A percentile compares a stretch with the other conserved stretches of the same genome.
Conservation (phyloP, 2,797 vertebrate species). For the Sandelia bainsii region DNA sequence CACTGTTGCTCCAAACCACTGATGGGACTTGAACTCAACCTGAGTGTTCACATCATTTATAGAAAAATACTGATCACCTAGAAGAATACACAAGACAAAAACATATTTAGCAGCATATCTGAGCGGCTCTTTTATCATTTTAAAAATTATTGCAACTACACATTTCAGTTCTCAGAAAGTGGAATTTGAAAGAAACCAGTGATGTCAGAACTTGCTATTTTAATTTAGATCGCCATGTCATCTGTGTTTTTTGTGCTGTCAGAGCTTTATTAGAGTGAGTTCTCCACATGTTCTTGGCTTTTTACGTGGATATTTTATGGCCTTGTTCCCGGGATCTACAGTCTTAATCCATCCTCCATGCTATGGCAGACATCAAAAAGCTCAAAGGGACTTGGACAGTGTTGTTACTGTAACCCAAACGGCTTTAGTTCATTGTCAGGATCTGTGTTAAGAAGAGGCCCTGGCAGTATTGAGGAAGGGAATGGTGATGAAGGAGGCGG, state of each 20-base stretch:
- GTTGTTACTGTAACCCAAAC: slow-evolving; percentile 69
- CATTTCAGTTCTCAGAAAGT: slow-evolving; percentile 13
- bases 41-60: slow-evolving; percentile 77
- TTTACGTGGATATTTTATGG: slow-evolving; percentile 68
- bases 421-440: slow-evolving; percentile 59
- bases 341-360: slow-evolving; percentile 69
- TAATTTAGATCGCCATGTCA: slow-evolving; percentile 38
- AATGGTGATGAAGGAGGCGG: slow-evolving; percentile 9
- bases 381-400: slow-evolving; percentile 56
- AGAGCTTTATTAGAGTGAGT: slow-evolving; percentile 26
- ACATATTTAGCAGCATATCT: not conserved
- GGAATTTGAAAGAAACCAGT: slow-evolving; percentile 2
- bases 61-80: slow-evolving; percentile 78
- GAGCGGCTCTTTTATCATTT: not conserved
- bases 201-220: slow-evolving; percentile 29
- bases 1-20: slow-evolving; percentile 91
- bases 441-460: slow-evolving; percentile 60
- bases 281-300: slow-evolving; percentile 60
- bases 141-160: not conserved
- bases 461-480: slow-evolving; percentile 7
- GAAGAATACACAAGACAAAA: slow-evolving; percentile 13
- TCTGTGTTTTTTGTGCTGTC: slow-evolving; percentile 15
- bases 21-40: slow-evolving; percentile 90
- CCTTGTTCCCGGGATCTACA: slow-evolving; percentile 52
- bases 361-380: slow-evolving; percentile 66